Conservation (phyloP, 1,140 invertebrate genomes). For the Linepithema humile region DNA sequence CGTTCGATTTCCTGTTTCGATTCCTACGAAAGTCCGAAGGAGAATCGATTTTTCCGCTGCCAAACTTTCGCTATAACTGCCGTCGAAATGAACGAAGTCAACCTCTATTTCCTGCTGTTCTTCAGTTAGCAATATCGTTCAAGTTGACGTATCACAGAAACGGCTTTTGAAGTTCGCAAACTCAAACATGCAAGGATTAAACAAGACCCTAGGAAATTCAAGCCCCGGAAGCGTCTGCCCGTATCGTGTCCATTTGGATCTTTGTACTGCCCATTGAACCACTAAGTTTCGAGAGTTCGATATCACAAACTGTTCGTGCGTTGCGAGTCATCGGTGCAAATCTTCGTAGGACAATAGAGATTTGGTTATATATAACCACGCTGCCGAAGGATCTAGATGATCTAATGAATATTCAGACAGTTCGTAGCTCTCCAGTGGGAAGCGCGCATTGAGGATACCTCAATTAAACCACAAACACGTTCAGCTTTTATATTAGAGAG, state of each 20-base stretch:
- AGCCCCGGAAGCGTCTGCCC: background rate
- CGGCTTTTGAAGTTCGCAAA: background rate
- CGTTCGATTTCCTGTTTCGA: background rate
- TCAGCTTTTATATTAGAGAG: background rate
- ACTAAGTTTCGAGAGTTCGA: slow-evolving; percentile 29
- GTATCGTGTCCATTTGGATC: background rate
- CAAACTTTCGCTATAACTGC: background rate
- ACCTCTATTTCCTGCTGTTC: background rate
- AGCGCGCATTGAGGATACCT: background rate
- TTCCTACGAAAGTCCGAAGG: background rate
- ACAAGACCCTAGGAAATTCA: background rate
- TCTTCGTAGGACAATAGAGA: slow-evolving; percentile 26
- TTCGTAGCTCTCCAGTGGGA: background rate
- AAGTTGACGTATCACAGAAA: background rate
- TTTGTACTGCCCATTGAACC: background rate
- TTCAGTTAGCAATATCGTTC: background rate
- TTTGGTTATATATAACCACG: slow-evolving; percentile 2
- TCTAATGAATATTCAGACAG: slow-evolving; percentile 56
- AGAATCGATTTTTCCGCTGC: background rate
- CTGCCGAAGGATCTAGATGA: background rate
- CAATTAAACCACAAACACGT: background rate
- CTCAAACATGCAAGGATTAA: background rate
- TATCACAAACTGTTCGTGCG: background rate
- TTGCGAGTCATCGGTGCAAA: slow-evolving; percentile 29
- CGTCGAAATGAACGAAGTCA: background rate